These are phyloP conservation scores for Petrocephalus microphthalmus DNA, from an alignment of 2,113 vertebrate species.

Conservation along the genomic window DNA sequence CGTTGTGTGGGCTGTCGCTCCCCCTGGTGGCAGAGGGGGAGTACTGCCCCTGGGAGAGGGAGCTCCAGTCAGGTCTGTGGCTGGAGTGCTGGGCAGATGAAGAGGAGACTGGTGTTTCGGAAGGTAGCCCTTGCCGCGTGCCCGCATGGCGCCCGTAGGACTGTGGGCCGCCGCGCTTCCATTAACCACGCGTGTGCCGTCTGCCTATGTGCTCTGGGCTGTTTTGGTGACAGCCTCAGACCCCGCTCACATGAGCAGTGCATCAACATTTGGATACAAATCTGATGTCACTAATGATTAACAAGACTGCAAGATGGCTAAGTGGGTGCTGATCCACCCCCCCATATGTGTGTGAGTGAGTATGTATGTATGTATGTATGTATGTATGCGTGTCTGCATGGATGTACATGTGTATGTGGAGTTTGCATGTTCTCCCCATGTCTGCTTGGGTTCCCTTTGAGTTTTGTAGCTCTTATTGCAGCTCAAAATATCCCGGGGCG, in stretches of 20 bases:
- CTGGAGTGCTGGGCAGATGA: slow-evolving; percentile 63
- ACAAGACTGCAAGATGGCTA: not conserved
- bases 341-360: not conserved
- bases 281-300: not conserved
- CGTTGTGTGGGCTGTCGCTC: slow-evolving; percentile 53
- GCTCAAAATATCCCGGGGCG: not conserved
- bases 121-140: slow-evolving; percentile 63
- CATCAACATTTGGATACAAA: not conserved
- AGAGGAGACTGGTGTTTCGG: slow-evolving; percentile 67
- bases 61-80: slow-evolving; percentile 72
- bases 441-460: not conserved
- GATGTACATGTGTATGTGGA: not conserved
- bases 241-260: not conserved
- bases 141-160: not conserved
- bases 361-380: not conserved
- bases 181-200: not conserved
- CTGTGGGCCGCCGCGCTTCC: not conserved
- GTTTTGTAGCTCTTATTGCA: not conserved
- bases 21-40: slow-evolving; percentile 77
- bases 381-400: not conserved
- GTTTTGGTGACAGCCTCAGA: not conserved
- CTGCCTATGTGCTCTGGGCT: not conserved
- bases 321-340: not conserved
- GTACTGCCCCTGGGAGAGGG: slow-evolving; percentile 77
- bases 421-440: not conserved